Percentiles rank a stretch among this genome's conserved stretches.
These are phyloP conservation scores for Anticlea derivata DNA, from an alignment of 2,888 invertebrate species.

Conservation along the genomic window DNA sequence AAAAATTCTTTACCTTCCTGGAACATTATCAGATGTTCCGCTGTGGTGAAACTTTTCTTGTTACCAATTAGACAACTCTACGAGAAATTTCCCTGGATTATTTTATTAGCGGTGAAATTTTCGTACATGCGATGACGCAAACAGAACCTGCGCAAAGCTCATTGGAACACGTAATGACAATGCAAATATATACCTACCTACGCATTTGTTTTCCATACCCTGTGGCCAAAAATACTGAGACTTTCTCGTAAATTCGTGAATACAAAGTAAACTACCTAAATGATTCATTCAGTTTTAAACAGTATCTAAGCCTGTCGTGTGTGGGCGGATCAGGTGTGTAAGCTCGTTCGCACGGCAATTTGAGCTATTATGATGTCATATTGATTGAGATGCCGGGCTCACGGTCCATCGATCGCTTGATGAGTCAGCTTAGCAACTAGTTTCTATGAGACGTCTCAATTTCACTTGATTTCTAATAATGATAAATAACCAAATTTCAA, in stretches of 20 bases:
- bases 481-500: conserved; percentile 1
- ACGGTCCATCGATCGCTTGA: conserved; percentile 44
- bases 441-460: conserved; percentile 28
- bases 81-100: neutral
- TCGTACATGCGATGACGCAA: conserved; percentile 4
- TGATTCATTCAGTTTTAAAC: conserved; percentile 54
- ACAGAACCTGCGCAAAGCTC: conserved; percentile 1
- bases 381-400: conserved; percentile 55
- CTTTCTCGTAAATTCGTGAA: conserved; percentile 33
- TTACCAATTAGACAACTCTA: conserved; percentile 1
- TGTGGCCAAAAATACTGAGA: conserved; percentile 22
- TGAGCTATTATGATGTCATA: conserved; percentile 57
- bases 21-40: neutral
- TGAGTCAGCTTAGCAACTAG: conserved; percentile 44
- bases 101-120: neutral
- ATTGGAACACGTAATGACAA: conserved; percentile 17
- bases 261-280: conserved; percentile 19
- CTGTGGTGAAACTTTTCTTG: conserved; percentile 3
- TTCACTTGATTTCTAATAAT: conserved; percentile 9
- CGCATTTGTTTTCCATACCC: conserved; percentile 7
- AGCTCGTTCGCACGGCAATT: conserved; percentile 63
- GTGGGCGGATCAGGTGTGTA: conserved; percentile 67
- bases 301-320: conserved; percentile 46
- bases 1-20: conserved; percentile 3
- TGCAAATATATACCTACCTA: conserved; percentile 1